Conservation (phyloP, 2,888 invertebrate species). For the Macrophya annulata region DNA sequence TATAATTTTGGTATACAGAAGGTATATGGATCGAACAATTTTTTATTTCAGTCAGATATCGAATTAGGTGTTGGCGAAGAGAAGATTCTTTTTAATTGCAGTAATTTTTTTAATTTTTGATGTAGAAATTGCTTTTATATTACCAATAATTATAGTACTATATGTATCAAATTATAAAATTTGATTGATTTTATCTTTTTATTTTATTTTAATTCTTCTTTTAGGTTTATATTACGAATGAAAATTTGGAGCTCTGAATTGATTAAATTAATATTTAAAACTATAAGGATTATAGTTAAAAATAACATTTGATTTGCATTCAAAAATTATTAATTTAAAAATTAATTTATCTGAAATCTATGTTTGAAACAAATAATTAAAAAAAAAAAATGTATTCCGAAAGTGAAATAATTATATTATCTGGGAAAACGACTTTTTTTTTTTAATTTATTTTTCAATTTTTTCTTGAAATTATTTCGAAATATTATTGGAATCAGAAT, state of each 20-base stretch:
- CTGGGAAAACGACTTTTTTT: not conserved
- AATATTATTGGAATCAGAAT: not conserved
- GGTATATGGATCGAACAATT: not conserved
- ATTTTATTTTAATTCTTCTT: conserved; percentile 81
- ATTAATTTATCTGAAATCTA: conserved; percentile 76
- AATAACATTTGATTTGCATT: too few relatives aligned
- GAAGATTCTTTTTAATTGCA: conserved; percentile 84
- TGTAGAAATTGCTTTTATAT: conserved; percentile 85
- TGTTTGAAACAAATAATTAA: conserved; percentile 80
- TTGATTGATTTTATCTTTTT: conserved; percentile 71
- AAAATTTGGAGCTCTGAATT: conserved; percentile 84
- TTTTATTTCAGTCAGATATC: not conserved
- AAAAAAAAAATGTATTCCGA: not conserved
- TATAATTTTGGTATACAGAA: not conserved
- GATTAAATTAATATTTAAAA: conserved; percentile 73
- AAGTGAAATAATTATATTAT: not conserved
- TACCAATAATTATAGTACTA: conserved; percentile 81
- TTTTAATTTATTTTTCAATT: too few relatives aligned
- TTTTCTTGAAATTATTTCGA: not conserved
- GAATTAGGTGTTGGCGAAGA: not conserved
- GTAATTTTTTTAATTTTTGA: conserved; percentile 89
- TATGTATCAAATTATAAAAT: conserved; percentile 72
- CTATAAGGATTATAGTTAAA: conserved; percentile 80
- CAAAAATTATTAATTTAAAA: too few relatives aligned
- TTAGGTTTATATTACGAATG: conserved; percentile 81